Evolutionary conservation across 2,113 vertebrate genomes (phyloP), one percentile per base, ranked within the genome.

Genomic region (Ictidomys tridecemlineatus): DNA sequence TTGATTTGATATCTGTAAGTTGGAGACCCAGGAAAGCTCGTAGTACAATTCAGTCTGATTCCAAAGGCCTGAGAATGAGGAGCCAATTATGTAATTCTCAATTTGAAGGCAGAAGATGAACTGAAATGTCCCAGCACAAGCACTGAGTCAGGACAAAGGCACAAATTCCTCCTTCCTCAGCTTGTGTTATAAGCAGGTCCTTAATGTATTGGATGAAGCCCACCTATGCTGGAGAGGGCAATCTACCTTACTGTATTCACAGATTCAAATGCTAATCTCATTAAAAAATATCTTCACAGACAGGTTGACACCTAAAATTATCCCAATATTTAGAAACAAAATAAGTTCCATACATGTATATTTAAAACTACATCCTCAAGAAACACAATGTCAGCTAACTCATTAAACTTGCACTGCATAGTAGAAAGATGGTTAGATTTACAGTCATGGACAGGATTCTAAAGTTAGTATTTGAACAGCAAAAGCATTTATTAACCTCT

Each of bases 321-420:
- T 92, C 8, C 67, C 16, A 58, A 58, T 69, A 94, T 37, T 45
- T n/a, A 6, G 34, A 78, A 92, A 73, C 45, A 78, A 89, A 74
- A 11, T 67, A 70, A 48, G 2, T 70, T 79, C 18, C 18, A 93
- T 63, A 70, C 13, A 72, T 51, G 65, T 34, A 73, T 80, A 65
- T 72, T 92, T 84, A 74, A 90, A 82, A 84, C n/a, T 58, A 83
- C 18, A 86, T 70, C 61, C 53, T 95, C 92, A 94, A 83, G 37
- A 11, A 90, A 51, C n/a, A 84, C 42, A n/a, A 63, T 56, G 84
- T 95, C 56, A 80, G 63, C 4, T 80, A 30, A 83, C 17, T 56
- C 5, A 70, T 24, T 76, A 91, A 73, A 94, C 4, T 37, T 51
- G 12, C 30, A 84, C 8, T 8, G 65, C 28, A 82, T 24, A 6